Evolutionary conservation across 2,113 vertebrate species (phyloP).

Genomic region (Corythaixoides concolor): DNA sequence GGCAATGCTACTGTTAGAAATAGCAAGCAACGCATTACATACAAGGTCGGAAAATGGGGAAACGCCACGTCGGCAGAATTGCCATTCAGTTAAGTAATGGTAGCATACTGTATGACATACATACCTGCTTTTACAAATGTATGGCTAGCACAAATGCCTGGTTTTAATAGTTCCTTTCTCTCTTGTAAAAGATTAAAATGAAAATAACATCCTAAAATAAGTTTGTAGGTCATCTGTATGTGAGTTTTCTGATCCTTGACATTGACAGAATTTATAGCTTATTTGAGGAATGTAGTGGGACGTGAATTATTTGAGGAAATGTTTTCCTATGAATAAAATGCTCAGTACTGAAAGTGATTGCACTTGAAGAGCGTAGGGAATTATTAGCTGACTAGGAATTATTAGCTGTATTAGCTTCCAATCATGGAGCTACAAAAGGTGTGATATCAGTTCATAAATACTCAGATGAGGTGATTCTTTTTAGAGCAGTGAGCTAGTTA

Average conservation of each 20-base stretch:
- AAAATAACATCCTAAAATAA: background rate
- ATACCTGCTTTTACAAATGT: background rate
- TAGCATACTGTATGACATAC: accelerated
- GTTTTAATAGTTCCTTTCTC: background rate
- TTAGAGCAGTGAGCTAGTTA: background rate
- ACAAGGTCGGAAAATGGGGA: background rate
- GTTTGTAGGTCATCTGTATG: background rate
- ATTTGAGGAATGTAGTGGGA: background rate
- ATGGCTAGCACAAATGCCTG: background rate
- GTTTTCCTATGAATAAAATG: background rate
- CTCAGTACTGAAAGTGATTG: background rate
- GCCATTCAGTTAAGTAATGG: accelerated
- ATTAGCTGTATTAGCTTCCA: background rate
- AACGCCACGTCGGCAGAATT: background rate
- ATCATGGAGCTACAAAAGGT: background rate
- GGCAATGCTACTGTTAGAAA: background rate
- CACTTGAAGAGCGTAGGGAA: background rate
- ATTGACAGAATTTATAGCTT: background rate
- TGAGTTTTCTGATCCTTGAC: background rate
- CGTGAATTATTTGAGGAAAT: background rate
- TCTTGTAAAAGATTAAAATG: background rate
- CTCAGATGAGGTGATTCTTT: background rate
- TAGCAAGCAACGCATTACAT: background rate
- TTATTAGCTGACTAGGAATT: background rate
- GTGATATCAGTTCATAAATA: background rate